Evolutionary conservation across 2,888 invertebrate species (phyloP), one percentile per base, ranked within the genome.

Genomic region (Dolichopus griseipennis): DNA sequence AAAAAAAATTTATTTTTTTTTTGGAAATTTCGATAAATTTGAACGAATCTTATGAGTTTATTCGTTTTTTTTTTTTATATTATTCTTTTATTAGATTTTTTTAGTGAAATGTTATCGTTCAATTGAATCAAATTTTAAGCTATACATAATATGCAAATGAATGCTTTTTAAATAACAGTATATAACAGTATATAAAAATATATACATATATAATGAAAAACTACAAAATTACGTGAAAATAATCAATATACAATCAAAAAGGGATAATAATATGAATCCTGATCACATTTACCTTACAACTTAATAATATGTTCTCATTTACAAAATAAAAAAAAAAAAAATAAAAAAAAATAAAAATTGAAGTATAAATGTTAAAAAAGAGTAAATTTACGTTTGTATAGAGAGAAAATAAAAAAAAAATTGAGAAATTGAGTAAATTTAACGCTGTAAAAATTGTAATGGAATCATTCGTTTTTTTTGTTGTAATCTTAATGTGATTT

Each of bases 11-110:
- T 27, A 4, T 27, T 27, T 27, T 27, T 27, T 27, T 27, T 52
- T 52, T 52, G 52, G 52, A 52, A 52, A 52, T 52, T 52, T 52
- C 52, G n/a, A 52, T 52, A 52, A 52, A 52, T 52, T 52, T n/a
- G n/a, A 52, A 52, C 41, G 15, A 52, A n/a, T 18, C 9, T 12
- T 12, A 52, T 12, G 15, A 52, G 12, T 10, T 10, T 34, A 34
- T 43, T 9, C 12, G 12, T 43, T 43, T 43, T 43, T 43, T n/a
- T n/a, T n/a, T 27, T 27, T 27, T 27, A 27, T 27, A 27, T 27
- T 37, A 7, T 37, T 37, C 37, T 37, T 52, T 52, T 52, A 27
- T 27, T 27, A 27, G 27, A 27, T 27, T 27, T 27, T 27, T 27
- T 18, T 52, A 12, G 18, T 52, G 18, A 52, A 52, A 52, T 52